A percentile compares a stretch with the other conserved stretches of the same genome.
These are phyloP conservation scores for Antrozous pallidus DNA, from an alignment of 2,797 vertebrate genomes.

Conservation along the genomic window DNA sequence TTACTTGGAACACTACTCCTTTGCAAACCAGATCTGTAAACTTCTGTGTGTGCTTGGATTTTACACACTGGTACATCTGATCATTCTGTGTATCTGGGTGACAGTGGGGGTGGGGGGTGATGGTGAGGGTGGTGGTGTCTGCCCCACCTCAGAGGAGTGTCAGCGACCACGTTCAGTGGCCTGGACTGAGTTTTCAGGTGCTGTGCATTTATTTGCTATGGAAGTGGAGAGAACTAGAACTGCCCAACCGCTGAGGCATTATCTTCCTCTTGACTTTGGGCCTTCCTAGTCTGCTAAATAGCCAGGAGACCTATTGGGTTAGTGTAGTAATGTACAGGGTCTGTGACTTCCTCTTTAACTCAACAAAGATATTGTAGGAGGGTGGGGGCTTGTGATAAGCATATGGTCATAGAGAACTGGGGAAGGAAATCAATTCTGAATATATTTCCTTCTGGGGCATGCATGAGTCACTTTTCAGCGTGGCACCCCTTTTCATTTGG, in stretches of 20 bases:
- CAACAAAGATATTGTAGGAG: background rate
- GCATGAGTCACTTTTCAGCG: background rate
- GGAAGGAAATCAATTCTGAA: background rate
- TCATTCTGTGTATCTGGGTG: background rate
- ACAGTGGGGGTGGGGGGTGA: fast-evolving
- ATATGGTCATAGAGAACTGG: background rate
- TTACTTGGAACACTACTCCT: background rate
- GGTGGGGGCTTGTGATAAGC: background rate
- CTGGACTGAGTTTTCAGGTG: background rate
- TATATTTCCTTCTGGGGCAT: background rate
- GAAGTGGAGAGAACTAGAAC: background rate
- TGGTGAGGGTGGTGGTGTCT: background rate
- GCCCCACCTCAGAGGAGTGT: background rate
- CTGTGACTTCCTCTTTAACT: slow-evolving; percentile 21
- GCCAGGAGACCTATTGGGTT: background rate
- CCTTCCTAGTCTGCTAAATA: background rate
- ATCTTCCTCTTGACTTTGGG: background rate
- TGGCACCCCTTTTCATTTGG: background rate
- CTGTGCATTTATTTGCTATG: background rate
- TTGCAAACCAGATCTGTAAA: background rate
- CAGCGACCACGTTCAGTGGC: fast-evolving
- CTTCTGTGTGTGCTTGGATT: background rate
- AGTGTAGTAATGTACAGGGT: background rate
- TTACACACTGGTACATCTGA: background rate
- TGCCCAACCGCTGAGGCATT: background rate